Evolutionary conservation across 1,140 invertebrate species (phyloP).

Genomic region (Chironomus tepperi): DNA sequence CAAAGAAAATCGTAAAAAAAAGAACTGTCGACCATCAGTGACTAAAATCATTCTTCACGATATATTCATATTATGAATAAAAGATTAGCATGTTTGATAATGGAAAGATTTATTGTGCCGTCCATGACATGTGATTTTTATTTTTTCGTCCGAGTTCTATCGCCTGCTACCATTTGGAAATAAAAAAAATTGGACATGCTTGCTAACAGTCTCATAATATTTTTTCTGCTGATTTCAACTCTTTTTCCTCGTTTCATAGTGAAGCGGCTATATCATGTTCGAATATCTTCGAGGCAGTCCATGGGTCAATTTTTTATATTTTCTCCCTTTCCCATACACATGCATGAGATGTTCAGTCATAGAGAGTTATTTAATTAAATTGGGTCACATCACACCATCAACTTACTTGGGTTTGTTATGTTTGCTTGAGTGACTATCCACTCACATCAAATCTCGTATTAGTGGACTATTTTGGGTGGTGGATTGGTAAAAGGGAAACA

Average conservation of each 20-base stretch:
- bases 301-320: neutral
- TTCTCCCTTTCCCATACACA: too few species aligned
- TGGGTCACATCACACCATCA: neutral
- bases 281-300: neutral
- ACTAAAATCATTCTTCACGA: constrained; percentile 20
- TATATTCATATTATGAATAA: constrained; percentile 15
- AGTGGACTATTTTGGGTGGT: too few species aligned
- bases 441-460: too few species aligned
- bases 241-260: neutral
- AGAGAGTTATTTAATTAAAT: constrained; percentile 4
- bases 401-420: neutral
- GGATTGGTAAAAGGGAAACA: too few species aligned
- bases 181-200: too few species aligned
- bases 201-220: neutral
- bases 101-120: constrained; percentile 19
- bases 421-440: too few species aligned
- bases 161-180: too few species aligned
- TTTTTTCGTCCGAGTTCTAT: neutral
- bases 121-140: constrained; percentile 19
- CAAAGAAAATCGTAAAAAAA: constrained; percentile 11
- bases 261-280: too few species aligned
- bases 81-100: constrained; percentile 22
- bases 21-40: too few species aligned
- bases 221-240: neutral
- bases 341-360: neutral